phyloP scores from a whole-genome alignment of 2,113 vertebrate genomes.

The Indicator maculatus region DNA sequence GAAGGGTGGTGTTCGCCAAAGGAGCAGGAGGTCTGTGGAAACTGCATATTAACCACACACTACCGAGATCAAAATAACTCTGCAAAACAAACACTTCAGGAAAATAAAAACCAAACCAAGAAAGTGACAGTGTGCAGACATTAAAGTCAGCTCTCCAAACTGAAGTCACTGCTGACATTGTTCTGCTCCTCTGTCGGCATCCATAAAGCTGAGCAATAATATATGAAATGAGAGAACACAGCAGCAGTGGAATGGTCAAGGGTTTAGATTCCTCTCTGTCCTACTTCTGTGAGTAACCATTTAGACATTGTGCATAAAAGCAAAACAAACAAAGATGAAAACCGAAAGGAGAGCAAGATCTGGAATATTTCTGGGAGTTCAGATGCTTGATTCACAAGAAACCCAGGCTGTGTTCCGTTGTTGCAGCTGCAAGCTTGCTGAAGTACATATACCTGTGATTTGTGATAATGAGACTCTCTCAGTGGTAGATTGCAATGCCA shows the following conservation, averaged over 20 bases:
- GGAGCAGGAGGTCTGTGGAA: background rate
- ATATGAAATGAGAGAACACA: background rate
- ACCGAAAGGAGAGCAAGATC: background rate
- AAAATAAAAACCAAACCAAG: background rate
- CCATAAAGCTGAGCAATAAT: background rate
- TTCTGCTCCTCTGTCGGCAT: background rate
- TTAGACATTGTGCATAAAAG: background rate
- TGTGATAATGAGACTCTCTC: conserved; percentile 7
- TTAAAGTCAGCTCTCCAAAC: background rate
- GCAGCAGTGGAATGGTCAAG: background rate
- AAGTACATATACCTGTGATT: conserved; percentile 9
- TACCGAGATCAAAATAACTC: background rate
- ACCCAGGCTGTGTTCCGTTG: background rate
- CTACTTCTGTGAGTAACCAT: background rate
- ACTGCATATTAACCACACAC: background rate
- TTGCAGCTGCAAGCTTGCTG: background rate
- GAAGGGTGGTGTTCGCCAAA: background rate
- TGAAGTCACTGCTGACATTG: background rate
- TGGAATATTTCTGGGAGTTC: background rate
- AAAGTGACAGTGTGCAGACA: background rate
- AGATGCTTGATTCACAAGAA: background rate
- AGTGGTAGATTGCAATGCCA: conserved; percentile 25
- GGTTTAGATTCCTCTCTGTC: background rate
- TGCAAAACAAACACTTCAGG: background rate
- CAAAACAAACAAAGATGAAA: background rate